Base-by-base conservation (phyloP, 2,113 vertebrate genomes). In the Pogona vitticeps region DNA sequence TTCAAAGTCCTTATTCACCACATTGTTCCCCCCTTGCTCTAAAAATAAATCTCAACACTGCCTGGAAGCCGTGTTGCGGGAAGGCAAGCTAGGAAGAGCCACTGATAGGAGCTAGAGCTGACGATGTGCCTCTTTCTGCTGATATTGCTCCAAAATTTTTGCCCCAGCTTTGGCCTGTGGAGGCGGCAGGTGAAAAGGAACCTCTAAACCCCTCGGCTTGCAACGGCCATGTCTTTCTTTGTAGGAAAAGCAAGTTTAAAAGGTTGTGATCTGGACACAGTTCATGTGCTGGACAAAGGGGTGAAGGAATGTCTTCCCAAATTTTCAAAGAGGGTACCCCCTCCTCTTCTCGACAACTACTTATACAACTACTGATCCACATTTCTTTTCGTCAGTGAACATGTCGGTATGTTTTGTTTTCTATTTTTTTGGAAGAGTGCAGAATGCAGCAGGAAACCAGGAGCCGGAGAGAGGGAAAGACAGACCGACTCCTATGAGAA, bases 11-110 rank as follows among this genome's bases (percentile, higher is more conserved):
- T 52, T 36, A 70, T 58, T 58, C 46, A 38, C 80, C n/a, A 40
- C 56, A 76, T 80, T 68, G 61, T 31, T 10, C 38, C 87, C 9
- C 59, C 13, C 15, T 21, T 38, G n/a, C n/a, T 68, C 82, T 56
- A 73, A 84, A 84, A 84, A 84, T 84, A 88, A 84, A 83, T 28
- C 38, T 21, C 21, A 26, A 59, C n/a, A 36, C 46, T 76, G 72
- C 14, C n/a, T 20, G 17, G 58, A 36, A 61, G n/a, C 18, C 12
- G 18, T 3, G 46, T 52, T 52, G 33, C n/a, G 56, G 18, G n/a
- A 59, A 59, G 67, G 33, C 31, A n/a, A 28, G 36, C 76, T 46
- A 61, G 68, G 58, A 68, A 59, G n/a, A 58, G 31, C 13, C 23
- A 58, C 33, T 70, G n/a, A 23, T 15, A 38, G n/a, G 59, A 67